Evolutionary conservation across 2,797 vertebrate species (phyloP).

Genomic region (Channa striata): DNA sequence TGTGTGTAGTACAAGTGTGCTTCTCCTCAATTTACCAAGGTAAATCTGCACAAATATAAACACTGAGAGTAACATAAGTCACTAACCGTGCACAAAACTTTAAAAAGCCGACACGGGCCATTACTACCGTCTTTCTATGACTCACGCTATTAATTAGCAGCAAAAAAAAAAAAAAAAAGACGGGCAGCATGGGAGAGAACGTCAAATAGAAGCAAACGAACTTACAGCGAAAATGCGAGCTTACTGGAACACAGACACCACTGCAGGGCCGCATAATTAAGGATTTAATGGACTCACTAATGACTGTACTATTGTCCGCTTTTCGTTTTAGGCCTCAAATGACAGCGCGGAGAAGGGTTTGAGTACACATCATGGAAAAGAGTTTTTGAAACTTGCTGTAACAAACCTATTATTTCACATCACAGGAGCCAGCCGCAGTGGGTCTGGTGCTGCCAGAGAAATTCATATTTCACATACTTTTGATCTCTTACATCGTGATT

Average conservation of each 20-base stretch:
- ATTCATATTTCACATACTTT: background rate
- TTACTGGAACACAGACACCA: slow-evolving; percentile 43
- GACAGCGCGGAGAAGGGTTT: slow-evolving; percentile 5
- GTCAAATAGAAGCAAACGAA: slow-evolving; percentile 54
- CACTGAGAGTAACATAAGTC: slow-evolving; percentile 5
- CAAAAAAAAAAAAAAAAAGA: slow-evolving; percentile 4
- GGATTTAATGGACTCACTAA: slow-evolving; percentile 77
- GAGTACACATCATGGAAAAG: slow-evolving; percentile 25
- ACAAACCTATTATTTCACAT: slow-evolving; percentile 30
- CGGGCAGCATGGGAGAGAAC: slow-evolving; percentile 19
- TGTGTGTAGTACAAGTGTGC: too few species aligned
- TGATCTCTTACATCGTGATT: background rate
- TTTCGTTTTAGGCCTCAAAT: slow-evolving; percentile 37
- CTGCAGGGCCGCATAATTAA: slow-evolving; percentile 68
- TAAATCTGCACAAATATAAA: background rate
- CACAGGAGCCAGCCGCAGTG: background rate
- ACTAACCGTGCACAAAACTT: slow-evolving; percentile 25
- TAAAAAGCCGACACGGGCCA: slow-evolving; percentile 27
- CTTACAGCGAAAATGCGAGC: slow-evolving; percentile 25
- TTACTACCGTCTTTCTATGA: slow-evolving; percentile 47
- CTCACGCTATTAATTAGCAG: slow-evolving; percentile 51
- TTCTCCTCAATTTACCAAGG: background rate
- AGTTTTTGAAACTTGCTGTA: slow-evolving; percentile 6
- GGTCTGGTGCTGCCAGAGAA: background rate
- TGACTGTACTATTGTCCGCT: slow-evolving; percentile 51